Conservation (phyloP, 2,888 invertebrate species). For the Nemotelus nigrinus region DNA sequence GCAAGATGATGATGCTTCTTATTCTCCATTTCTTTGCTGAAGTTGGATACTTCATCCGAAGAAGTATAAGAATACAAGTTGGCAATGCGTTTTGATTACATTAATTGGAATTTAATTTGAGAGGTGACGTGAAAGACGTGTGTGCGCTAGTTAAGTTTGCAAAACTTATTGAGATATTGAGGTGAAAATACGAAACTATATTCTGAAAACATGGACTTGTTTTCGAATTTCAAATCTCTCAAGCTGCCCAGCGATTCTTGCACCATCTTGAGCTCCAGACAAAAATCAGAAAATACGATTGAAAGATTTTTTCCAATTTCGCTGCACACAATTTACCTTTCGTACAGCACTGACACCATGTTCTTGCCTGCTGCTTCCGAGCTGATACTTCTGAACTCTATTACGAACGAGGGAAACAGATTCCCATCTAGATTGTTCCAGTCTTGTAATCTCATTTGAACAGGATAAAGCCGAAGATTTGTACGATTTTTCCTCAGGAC, state of each 20-base stretch:
- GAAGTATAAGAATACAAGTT: no score
- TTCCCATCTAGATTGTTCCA: slow-evolving; percentile 38
- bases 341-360: background rate
- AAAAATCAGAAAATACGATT: no score
- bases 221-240: no score
- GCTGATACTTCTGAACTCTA: slow-evolving; percentile 19
- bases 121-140: background rate
- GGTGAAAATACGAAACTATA: no score
- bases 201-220: no score
- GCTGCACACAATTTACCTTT: slow-evolving; percentile 5
- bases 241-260: no score
- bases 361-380: slow-evolving; percentile 12
- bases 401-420: slow-evolving; percentile 33
- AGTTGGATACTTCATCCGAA: background rate
- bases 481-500: slow-evolving; percentile 29
- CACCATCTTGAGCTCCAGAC: no score
- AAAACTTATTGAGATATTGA: no score
- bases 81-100: no score
- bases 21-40: background rate
- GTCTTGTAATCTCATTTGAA: slow-evolving; percentile 43
- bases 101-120: background rate
- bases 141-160: background rate
- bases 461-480: slow-evolving; percentile 31
- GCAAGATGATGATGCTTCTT: background rate
- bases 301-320: background rate